Conservation (phyloP, 2,113 vertebrate species). For the Montifringilla adamsi region DNA sequence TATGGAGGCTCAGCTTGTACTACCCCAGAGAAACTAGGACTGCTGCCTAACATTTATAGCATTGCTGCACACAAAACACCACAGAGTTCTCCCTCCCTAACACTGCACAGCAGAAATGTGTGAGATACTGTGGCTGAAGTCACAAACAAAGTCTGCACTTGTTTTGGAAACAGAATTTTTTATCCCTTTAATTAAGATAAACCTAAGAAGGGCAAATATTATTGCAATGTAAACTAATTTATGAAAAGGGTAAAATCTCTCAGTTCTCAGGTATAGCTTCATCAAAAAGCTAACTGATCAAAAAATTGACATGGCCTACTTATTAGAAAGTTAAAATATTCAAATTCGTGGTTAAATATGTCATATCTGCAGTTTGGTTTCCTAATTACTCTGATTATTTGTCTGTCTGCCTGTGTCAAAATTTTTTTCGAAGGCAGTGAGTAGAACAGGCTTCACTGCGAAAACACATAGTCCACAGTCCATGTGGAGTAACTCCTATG, state of each 20-base stretch:
- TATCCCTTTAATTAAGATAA: not conserved
- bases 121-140: not conserved
- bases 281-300: not conserved
- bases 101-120: not conserved
- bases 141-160: not conserved
- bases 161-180: not conserved
- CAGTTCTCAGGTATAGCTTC: not conserved
- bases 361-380: not conserved
- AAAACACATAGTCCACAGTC: not conserved
- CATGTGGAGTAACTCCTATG: not conserved
- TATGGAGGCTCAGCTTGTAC: not conserved
- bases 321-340: constrained; percentile 16
- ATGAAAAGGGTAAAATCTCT: not conserved
- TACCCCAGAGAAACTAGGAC: not conserved
- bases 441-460: not conserved
- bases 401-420: not conserved
- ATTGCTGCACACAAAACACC: not conserved
- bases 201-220: not conserved
- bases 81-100: not conserved
- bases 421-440: not conserved
- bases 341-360: not conserved
- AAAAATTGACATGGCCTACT: not conserved
- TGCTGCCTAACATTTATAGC: not conserved
- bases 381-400: not conserved
- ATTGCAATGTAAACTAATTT: not conserved